Evolutionary conservation across 2,113 vertebrate species (phyloP), one percentile per base, ranked within the genome.

Genomic region (Aphyosemion australe): DNA sequence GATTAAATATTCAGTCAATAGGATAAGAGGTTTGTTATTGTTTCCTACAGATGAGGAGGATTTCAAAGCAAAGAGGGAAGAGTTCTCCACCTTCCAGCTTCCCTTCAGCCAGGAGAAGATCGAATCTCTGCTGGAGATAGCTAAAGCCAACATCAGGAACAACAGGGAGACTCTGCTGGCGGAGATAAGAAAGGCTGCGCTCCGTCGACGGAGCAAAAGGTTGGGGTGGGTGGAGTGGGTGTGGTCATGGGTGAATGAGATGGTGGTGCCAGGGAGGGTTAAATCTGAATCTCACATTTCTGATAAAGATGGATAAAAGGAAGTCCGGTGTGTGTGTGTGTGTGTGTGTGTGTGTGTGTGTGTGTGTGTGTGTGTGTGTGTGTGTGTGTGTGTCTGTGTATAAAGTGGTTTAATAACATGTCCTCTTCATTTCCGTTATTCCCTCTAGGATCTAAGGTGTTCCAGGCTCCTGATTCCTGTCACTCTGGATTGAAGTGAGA

Each of bases 71-170:
- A 82, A 34, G 76, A 85, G 78, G 86, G 50, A 72, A 37, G 55
- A 84, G 64, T 89, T 76, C 73, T 34, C 72, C 46, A 88, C 88
- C 19, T 84, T 88, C 67, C 82, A 83, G 59, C 42, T 0, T 6
- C 74, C 82, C 16, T 88, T 52, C 68, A 78, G 8, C 45, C 54
- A 54, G 41, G 69, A 85, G 12, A 82, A 85, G 75, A 69, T 71
- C 3, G 12, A 61, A 1, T 60, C n/a, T 26, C 3, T 89, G 62
- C 20, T 87, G 47, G 65, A 82, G 48, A 82, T 18, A 0, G 82
- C 65, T 0, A 75, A 77, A 64, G 26, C 18, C 1, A 89, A 88
- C 57, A 54, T 89, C 14, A 71, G 50, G 66, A 84, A 79, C 65
- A 88, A 84, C 80, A 82, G 51, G 48, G 80, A 79, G 2, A 74